Evolutionary conservation across 2,113 vertebrate species (phyloP), one percentile per base, ranked within the genome.

Genomic region (Morphnarchus princeps): DNA sequence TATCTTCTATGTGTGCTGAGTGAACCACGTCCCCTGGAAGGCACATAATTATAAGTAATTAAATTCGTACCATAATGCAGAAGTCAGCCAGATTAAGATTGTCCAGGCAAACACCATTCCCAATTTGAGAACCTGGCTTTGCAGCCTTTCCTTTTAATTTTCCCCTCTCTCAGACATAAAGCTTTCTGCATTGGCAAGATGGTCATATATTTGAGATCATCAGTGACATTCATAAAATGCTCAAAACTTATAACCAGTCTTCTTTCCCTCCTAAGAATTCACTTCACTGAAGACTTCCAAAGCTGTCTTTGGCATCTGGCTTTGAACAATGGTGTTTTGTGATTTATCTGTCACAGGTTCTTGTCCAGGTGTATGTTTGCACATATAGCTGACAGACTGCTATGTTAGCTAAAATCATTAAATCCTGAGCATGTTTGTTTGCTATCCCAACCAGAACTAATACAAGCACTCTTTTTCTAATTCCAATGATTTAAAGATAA

Each of bases 391-490:
- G 15, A 52, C 58, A 72, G 36, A 69, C 10, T 42, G 31, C 21
- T 89, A 4, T 12, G 16, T 11, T 58, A 82, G 40, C 40, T 25
- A 59, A 73, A 72, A 88, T 67, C 15, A 61, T 61, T 34, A 76
- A 82, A 82, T 24, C 16, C 22, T 6, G 7, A 0, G 0, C 4
- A 38, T 1, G 3, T 57, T 71, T 81, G 13, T 85, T 89, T 80
- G 31, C 45, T 65, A 69, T 47, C 16, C 32, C 32, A n/a, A 77
- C 8, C 42, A 50, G 19, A 84, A 80, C 66, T 65, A 80, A 79
- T 16, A 59, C 7, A 5, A 36, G 29, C 24, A 24, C 18, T 62
- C 22, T 43, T 90, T 36, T 69, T 26, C 52, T 55, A 78, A 58
- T 54, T 70, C 29, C 9, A 82, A 42, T 3, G 2, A 15, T 24